Conservation (phyloP, 2,888 invertebrate species). For the Euphydryas editha region DNA sequence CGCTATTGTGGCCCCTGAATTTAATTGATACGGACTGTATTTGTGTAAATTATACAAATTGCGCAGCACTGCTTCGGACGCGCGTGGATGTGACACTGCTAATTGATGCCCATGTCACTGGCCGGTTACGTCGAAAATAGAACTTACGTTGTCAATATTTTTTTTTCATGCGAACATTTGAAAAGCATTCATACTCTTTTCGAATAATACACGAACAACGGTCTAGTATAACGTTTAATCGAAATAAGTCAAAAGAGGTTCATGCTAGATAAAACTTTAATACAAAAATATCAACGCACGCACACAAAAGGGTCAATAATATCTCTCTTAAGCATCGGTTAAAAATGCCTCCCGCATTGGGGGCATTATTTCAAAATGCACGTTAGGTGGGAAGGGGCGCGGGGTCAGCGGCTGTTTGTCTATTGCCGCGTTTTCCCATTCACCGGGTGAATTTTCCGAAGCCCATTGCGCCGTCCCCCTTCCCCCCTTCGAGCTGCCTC, state of each 20-base stretch:
- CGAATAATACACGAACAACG: background rate
- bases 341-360: constrained; percentile 54
- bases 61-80: constrained; percentile 30
- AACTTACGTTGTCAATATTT: constrained; percentile 16
- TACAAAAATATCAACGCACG: constrained; percentile 15
- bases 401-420: constrained; percentile 78
- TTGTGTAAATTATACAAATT: constrained; percentile 44
- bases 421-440: constrained; percentile 82
- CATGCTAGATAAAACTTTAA: constrained; percentile 14
- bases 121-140: constrained; percentile 22
- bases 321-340: constrained; percentile 47
- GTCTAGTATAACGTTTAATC: constrained; percentile 8
- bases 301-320: constrained; percentile 43
- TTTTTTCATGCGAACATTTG: constrained; percentile 10
- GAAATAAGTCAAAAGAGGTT: constrained; percentile 11
- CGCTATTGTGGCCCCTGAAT: constrained; percentile 45
- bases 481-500: constrained; percentile 63
- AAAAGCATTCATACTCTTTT: constrained; percentile 2
- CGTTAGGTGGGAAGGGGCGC: constrained; percentile 60
- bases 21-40: constrained; percentile 45
- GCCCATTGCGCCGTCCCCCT: constrained; percentile 73
- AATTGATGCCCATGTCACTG: constrained; percentile 39
- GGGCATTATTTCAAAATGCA: constrained; percentile 80
- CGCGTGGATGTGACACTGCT: constrained; percentile 39
- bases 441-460: constrained; percentile 82